Conservation (phyloP, 2,797 vertebrate species). For the Clarias fuscus region DNA sequence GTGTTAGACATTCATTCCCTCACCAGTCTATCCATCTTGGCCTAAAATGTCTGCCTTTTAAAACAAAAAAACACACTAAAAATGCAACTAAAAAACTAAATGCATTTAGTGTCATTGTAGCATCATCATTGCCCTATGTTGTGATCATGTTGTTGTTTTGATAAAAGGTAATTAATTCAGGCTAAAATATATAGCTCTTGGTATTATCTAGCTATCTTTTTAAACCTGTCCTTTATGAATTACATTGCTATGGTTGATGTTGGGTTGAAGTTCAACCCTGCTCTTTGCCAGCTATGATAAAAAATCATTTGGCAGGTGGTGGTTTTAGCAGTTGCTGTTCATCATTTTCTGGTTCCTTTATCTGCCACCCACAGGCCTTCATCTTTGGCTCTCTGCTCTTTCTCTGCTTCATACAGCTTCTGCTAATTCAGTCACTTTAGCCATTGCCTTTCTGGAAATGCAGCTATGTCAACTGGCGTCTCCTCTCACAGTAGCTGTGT, state of each 20-base stretch:
- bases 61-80: no score
- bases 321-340: neutral
- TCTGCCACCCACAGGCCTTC: constrained; percentile 30
- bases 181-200: neutral
- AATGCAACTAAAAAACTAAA: no score
- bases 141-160: neutral
- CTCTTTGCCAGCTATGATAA: neutral
- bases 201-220: neutral
- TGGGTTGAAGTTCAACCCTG: no score
- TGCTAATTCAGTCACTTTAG: constrained; percentile 40
- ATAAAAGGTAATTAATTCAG: neutral
- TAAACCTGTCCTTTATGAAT: neutral
- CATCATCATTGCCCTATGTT: neutral
- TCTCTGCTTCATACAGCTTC: constrained; percentile 55
- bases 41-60: neutral
- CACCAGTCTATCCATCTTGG: no score
- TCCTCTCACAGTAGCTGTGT: constrained; percentile 34
- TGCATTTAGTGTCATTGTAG: neutral
- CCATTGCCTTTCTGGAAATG: constrained; percentile 11
- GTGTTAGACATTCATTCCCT: neutral
- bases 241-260: neutral
- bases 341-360: constrained; percentile 28
- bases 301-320: neutral
- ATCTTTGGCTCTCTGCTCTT: constrained; percentile 36
- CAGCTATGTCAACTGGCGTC: neutral